Conservation (phyloP, 2,888 invertebrate species). For the Lissonota sp. region DNA sequence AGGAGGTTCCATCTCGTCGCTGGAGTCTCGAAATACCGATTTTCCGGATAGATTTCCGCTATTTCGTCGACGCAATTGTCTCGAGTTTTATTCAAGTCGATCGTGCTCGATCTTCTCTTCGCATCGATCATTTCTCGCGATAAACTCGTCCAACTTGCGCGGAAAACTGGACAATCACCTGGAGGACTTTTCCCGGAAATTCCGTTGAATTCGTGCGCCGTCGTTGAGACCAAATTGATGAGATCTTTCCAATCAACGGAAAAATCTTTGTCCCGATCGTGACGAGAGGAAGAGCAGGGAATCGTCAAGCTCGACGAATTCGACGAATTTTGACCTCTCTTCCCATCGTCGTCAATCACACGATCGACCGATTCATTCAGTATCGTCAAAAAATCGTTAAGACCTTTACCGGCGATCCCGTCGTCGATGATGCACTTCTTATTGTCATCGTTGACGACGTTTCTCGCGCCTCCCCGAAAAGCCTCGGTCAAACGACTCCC, state of each 20-base stretch:
- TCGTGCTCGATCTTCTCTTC: conserved; percentile 21
- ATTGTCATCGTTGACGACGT: neutral
- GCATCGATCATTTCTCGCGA: neutral
- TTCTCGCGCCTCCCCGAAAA: conserved; percentile 17
- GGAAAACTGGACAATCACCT: neutral
- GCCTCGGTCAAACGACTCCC: conserved; percentile 46
- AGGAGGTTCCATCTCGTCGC: conserved; percentile 18
- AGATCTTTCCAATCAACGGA: conserved; percentile 49
- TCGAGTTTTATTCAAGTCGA: conserved; percentile 3
- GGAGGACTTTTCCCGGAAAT: conserved; percentile 6
- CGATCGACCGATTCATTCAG: conserved; percentile 57
- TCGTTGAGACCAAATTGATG: conserved; percentile 54
- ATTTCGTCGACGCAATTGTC: neutral
- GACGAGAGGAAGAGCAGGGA: conserved; percentile 4
- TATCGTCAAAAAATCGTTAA: conserved; percentile 50
- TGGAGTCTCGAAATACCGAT: conserved; percentile 27
- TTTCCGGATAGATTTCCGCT: neutral
- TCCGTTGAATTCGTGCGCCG: conserved; percentile 50
- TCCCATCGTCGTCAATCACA: conserved; percentile 3
- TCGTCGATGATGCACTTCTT: conserved; percentile 2
- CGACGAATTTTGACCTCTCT: neutral
- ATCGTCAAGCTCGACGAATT: conserved; percentile 45
- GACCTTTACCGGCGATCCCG: conserved; percentile 14
- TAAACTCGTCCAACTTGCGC: neutral
- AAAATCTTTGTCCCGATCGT: conserved; percentile 37